A percentile compares a stretch with the other conserved stretches of the same genome.
phyloP scores from a whole-genome alignment of 2,113 vertebrate genomes.

The Chloebia gouldiae region DNA sequence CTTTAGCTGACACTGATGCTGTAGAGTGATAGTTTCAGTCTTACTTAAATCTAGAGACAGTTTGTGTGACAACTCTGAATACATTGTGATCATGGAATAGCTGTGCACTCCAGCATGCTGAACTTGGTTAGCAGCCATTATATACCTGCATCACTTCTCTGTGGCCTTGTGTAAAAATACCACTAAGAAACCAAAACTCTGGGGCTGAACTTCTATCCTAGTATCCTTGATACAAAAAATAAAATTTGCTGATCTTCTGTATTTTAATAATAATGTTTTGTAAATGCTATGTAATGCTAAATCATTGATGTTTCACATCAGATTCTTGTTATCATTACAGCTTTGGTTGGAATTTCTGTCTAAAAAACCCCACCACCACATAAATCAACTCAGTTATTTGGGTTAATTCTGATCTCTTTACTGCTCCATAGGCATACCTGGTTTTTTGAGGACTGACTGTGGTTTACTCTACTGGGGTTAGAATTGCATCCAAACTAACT shows the following conservation, averaged over 20 bases:
- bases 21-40: neutral
- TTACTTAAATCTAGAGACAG: neutral
- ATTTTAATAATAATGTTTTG: neutral
- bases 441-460: neutral
- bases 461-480: neutral
- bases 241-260: neutral
- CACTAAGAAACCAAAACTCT: accelerated
- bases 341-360: neutral
- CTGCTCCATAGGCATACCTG: neutral
- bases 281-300: neutral
- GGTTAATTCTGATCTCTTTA: neutral
- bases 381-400: neutral
- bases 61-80: neutral
- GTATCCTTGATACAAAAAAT: neutral
- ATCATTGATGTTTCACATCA: neutral
- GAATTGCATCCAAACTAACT: conserved; percentile 23
- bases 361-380: neutral
- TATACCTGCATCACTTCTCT: neutral
- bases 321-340: neutral
- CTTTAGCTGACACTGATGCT: neutral
- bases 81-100: neutral
- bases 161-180: neutral
- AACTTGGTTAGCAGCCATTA: neutral
- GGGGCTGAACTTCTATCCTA: neutral
- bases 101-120: neutral